Base-by-base conservation (phyloP, 1,140 invertebrate genomes). In the Rhysida immarginata region DNA sequence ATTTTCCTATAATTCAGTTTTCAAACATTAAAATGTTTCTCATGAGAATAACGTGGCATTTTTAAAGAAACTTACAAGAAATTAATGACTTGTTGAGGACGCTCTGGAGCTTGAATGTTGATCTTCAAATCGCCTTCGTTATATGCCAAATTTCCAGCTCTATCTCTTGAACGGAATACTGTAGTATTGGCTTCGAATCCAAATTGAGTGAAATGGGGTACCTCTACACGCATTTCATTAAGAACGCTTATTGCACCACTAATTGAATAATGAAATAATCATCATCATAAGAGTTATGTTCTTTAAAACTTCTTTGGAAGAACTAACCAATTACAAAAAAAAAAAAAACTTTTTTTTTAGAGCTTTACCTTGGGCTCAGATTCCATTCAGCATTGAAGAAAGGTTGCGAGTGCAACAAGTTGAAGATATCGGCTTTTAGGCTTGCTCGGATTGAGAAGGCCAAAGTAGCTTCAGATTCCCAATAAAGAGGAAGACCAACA, bases 141-240 rank as follows among this genome's bases (percentile, higher is more conserved):
- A 21, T 46, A 53, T 25, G 45, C 35, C 14, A 58, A 11, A 13
- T 53, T 45, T 1, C 42, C 53, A 29, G 46, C 46, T 20, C 11
- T 53, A n/a, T 58, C 25, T 14, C 41, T 42, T n/a, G 57, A 50
- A 25, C 49, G 48, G 26, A 48, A 58, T 2, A 20, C 55, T 18
- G 60, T 60, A 21, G 49, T 61, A n/a, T 59, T 61, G n/a, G 56
- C 55, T 54, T 61, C 58, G 24, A 61, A 41, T 25, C 60, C 60
- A n/a, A 59, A 56, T 27, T 60, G 42, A 11, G 60, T 61, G 2
- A 59, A 21, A 1, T 52, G 43, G 16, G 60, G 60, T 20, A 61
- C 57, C 14, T 61, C 56, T 11, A 61, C 13, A 18, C 59, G 46
- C 60, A 61, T 61, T 2, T 45, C 51, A 54, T 61, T 60, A n/a